Percentiles rank a stretch among this genome's conserved stretches.
phyloP scores from a whole-genome alignment of 2,888 invertebrate species.

The Thymelicus lineola region DNA sequence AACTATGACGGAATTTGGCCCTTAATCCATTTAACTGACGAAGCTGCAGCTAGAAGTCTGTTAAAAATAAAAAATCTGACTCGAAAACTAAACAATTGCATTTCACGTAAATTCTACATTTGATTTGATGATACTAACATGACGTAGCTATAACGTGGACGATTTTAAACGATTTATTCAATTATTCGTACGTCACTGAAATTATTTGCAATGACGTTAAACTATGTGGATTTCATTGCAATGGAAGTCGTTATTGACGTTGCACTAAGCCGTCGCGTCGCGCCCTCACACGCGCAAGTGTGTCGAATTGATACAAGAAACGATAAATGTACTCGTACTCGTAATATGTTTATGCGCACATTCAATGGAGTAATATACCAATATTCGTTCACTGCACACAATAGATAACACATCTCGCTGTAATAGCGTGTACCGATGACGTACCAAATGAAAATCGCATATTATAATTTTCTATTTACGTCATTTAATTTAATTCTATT shows the following conservation, averaged over 20 bases:
- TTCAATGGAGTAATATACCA: no score
- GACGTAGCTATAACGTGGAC: background rate
- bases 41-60: background rate
- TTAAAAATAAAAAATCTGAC: no score
- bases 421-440: background rate
- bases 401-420: background rate
- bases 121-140: background rate
- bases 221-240: no score
- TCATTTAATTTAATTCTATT: background rate
- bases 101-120: background rate
- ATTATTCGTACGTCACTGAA: background rate
- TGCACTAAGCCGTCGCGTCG: no score
- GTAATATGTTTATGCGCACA: background rate
- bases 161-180: background rate
- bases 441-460: background rate
- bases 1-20: background rate
- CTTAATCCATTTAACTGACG: background rate
- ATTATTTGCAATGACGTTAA: constrained; percentile 1
- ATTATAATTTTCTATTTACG: background rate
- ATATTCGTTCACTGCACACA: background rate
- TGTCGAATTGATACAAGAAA: background rate
- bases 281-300: background rate
- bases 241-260: no score
- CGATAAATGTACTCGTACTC: background rate
- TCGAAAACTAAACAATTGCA: no score